Percentiles rank a stretch among this genome's conserved stretches.
phyloP scores from a whole-genome alignment of 30 jellyfish, hydroid and myxozoan genomes.

The Nemopilema nomurai region DNA sequence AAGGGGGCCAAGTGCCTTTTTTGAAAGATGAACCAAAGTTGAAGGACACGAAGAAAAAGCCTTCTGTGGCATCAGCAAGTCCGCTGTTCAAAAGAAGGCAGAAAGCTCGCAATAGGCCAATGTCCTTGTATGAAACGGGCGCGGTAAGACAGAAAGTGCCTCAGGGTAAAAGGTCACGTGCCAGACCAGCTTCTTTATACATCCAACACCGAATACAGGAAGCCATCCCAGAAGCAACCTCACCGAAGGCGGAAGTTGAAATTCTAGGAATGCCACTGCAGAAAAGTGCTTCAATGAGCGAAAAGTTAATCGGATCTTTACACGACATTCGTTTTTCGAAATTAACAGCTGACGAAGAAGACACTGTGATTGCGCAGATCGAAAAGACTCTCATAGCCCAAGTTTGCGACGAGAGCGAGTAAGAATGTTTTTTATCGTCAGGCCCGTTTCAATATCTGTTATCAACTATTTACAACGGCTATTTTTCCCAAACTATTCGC shows the following conservation, averaged over 20 bases:
- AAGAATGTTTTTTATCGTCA: slow-evolving; percentile 2
- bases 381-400: slow-evolving; percentile 58
- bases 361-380: slow-evolving; percentile 42
- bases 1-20: not conserved
- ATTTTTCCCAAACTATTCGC: too few relatives aligned
- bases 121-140: slow-evolving; percentile 58
- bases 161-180: slow-evolving; percentile 10
- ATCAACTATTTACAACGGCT: not conserved
- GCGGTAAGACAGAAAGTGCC: slow-evolving; percentile 4
- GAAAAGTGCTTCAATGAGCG: not conserved
- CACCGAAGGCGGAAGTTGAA: not conserved
- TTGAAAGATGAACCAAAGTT: not conserved
- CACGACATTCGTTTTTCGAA: slow-evolving; percentile 40
- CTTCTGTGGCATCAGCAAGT: not conserved
- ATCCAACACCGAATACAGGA: slow-evolving; percentile 51
- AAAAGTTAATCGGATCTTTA: slow-evolving; percentile 41
- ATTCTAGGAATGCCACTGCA: not conserved
- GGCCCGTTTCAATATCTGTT: not conserved
- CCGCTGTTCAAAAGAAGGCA: slow-evolving; percentile 42
- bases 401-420: slow-evolving; percentile 67
- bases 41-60: not conserved
- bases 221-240: slow-evolving; percentile 32
- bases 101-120: slow-evolving; percentile 30
- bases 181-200: slow-evolving; percentile 57
- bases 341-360: slow-evolving; percentile 56